These are phyloP conservation scores for Diploptera punctata DNA, from an alignment of 2,888 invertebrate species.

Conservation along the genomic window DNA sequence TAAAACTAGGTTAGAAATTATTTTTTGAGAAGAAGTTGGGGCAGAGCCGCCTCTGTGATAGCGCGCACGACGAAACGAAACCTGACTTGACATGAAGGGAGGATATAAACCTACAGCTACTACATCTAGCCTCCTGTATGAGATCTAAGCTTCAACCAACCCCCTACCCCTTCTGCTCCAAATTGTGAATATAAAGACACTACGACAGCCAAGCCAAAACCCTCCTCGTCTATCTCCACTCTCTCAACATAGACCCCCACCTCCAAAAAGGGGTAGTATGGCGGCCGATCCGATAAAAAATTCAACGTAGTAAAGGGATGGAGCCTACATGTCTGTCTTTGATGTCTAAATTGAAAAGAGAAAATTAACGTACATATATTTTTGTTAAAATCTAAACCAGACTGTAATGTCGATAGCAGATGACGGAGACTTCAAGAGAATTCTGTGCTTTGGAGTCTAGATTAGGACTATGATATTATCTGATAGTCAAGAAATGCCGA, in stretches of 20 bases:
- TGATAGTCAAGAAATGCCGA: too few relatives aligned
- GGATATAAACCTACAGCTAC: slow-evolving; percentile 29
- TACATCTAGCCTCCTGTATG: slow-evolving; percentile 27
- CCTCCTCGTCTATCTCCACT: slow-evolving; percentile 19
- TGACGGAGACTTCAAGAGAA: slow-evolving; percentile 8
- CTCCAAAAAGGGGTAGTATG: slow-evolving; percentile 25
- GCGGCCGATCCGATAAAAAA: slow-evolving; percentile 31
- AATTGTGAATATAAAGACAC: slow-evolving; percentile 34
- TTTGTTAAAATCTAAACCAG: slow-evolving; percentile 32
- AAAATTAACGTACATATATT: slow-evolving; percentile 29
- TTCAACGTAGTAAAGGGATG: slow-evolving; percentile 28
- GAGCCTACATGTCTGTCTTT: slow-evolving; percentile 31
- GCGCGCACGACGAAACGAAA: slow-evolving; percentile 19
- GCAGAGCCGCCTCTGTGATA: slow-evolving; percentile 10
- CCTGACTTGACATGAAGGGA: slow-evolving; percentile 31
- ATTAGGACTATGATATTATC: neutral
- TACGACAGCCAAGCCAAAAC: slow-evolving; percentile 25
- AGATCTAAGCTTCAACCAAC: slow-evolving; percentile 26
- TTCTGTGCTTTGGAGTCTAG: neutral
- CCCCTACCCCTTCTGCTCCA: slow-evolving; percentile 8
- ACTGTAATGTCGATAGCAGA: slow-evolving; percentile 27
- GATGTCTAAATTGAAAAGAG: slow-evolving; percentile 31
- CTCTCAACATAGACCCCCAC: neutral
- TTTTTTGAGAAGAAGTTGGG: too few relatives aligned
- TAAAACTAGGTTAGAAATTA: too few relatives aligned